Base-by-base conservation (phyloP, 2,888 invertebrate species). In the Eupithecia tripunctaria region DNA sequence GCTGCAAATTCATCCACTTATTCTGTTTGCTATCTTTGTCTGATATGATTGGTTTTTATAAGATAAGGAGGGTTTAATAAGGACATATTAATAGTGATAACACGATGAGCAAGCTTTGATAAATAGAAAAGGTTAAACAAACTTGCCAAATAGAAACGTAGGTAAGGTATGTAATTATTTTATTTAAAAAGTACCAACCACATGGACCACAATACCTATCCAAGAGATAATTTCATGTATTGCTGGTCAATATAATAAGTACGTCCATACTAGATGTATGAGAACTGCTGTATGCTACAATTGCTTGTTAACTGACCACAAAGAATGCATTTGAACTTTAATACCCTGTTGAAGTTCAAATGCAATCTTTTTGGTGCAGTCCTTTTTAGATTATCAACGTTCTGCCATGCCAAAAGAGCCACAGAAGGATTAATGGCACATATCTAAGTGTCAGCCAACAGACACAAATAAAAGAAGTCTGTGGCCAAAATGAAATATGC, bases 381-480 rank as follows among this genome's bases (percentile, higher is more conserved):
- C n/a, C n/a, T n/a, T n/a, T n/a, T n/a, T 15, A 18, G 56, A 56
- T 25, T 56, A 56, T 56, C 56, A 14, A 14, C 21, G 56, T 25
- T 56, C 56, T 21, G 25, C n/a, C 36, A 32, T 36, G 36, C 64
- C 64, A 64, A 32, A 63, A 64, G 63, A 41, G 38, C 64, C 64
- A 36, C 36, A 67, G 47, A 64, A 66, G 59, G 27, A 51, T 43
- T 32, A 67, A 32, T 64, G 70, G 59, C 56, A 80, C 82, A 85
- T 81, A 82, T 81, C 85, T 82, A 86, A 86, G 86, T 88, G 87
- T 89, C 88, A 86, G 83, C 82, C 80, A 80, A 82, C 85, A 90
- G 90, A 91, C 90, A 90, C 80, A 91, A 90, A 91, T 90, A 91
- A 89, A 91, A 85, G 85, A 84, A 75, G 74, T 81, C 78, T 75